phyloP scores from a whole-genome alignment of 2,888 invertebrate genomes.

The Agriopis aurantiaria region DNA sequence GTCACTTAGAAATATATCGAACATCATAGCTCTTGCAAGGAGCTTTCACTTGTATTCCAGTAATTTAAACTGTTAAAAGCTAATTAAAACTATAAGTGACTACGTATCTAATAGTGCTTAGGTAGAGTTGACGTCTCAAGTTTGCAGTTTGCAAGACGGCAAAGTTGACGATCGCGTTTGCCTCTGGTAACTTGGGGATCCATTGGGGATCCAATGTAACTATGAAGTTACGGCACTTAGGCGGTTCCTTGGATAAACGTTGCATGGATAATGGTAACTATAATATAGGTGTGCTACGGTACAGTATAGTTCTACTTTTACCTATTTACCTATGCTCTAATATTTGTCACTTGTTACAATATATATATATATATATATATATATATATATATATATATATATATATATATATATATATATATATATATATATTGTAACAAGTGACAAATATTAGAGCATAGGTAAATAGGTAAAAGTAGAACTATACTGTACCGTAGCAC shows the following conservation, averaged over 20 bases:
- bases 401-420: too few species aligned
- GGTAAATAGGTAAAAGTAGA: too few species aligned
- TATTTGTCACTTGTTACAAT: too few species aligned
- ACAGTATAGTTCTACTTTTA: too few species aligned
- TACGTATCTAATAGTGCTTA: conserved; percentile 47
- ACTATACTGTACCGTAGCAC: background rate
- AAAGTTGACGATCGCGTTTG: conserved; percentile 73
- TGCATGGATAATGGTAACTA: conserved; percentile 7
- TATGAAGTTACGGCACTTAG: conserved; percentile 47
- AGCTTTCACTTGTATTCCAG: conserved; percentile 7
- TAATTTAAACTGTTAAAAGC: conserved; percentile 36
- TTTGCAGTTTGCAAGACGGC: conserved; percentile 65
- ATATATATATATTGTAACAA: too few species aligned
- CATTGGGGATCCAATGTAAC: conserved; percentile 70
- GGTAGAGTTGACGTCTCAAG: conserved; percentile 54
- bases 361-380: too few species aligned
- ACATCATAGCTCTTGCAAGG: background rate
- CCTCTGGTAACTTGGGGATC: conserved; percentile 64
- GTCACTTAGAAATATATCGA: background rate
- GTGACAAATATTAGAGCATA: too few species aligned
- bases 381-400: too few species aligned
- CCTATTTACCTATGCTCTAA: too few species aligned
- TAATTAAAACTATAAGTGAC: conserved; percentile 57
- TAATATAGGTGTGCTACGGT: background rate
- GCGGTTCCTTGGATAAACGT: conserved; percentile 17